phyloP scores from a whole-genome alignment of 2,888 invertebrate species.

The Vesta saturnalis region DNA sequence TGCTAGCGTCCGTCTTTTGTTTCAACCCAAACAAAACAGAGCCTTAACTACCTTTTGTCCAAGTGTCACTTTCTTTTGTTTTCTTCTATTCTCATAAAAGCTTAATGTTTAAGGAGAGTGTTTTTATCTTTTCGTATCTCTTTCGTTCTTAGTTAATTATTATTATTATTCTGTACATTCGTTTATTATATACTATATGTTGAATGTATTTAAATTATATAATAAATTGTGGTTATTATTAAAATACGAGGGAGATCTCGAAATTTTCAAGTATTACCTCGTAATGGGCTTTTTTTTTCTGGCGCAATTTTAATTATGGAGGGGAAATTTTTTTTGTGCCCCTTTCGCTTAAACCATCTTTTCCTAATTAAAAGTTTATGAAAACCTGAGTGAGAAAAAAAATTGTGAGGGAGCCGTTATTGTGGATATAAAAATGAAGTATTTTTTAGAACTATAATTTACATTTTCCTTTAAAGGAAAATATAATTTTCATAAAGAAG shows the following conservation, averaged over 20 bases:
- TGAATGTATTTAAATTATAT: not conserved
- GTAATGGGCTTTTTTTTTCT: not conserved
- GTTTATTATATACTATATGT: constrained; percentile 10
- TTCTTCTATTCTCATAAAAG: constrained; percentile 57
- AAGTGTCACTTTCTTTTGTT: constrained; percentile 63
- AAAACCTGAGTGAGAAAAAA: constrained; percentile 47
- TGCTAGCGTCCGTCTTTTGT: constrained; percentile 61
- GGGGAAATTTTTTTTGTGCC: constrained; percentile 31
- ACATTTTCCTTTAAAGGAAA: constrained; percentile 25
- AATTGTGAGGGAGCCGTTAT: constrained; percentile 18
- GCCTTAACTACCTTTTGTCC: constrained; percentile 64
- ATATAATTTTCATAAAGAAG: constrained; percentile 34
- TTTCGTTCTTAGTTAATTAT: constrained; percentile 20
- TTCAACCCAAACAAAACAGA: constrained; percentile 60
- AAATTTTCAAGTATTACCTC: too few species aligned
- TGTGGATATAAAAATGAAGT: not conserved
- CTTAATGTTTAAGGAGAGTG: constrained; percentile 54
- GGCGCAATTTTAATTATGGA: constrained; percentile 29
- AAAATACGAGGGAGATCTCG: too few species aligned
- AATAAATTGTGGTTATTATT: too few species aligned
- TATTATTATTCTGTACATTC: constrained; percentile 21
- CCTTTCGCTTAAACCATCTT: constrained; percentile 52
- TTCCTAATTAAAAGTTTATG: constrained; percentile 58
- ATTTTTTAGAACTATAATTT: constrained; percentile 20
- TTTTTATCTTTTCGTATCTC: constrained; percentile 52